A percentile compares a stretch with the other conserved stretches of the same genome.
Conservation (phyloP, 2,888 invertebrate genomes). For the Galeopsomyia nigrocyanea region DNA sequence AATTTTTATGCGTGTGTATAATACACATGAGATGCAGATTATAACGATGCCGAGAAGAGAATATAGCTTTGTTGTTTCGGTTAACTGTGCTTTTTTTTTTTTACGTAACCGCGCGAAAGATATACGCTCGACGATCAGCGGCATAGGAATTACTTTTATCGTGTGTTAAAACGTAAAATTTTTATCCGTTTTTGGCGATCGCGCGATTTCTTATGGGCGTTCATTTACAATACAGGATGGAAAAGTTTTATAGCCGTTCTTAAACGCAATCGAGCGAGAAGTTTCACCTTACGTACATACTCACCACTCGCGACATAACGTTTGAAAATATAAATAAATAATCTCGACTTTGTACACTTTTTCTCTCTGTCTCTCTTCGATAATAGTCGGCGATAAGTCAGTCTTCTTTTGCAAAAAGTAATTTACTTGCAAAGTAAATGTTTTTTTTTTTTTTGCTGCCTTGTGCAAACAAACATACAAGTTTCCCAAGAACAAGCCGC, state of each 20-base stretch:
- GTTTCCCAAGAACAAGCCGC: no score
- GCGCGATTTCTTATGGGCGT: constrained; percentile 8
- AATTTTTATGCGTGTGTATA: not conserved
- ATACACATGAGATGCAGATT: not conserved
- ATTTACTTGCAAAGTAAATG: no score
- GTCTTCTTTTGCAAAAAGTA: no score
- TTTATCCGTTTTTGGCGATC: constrained; percentile 4
- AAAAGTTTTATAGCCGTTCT: not conserved
- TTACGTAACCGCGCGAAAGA: constrained; percentile 11
- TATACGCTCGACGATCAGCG: not conserved
- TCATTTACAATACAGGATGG: not conserved
- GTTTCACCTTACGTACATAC: no score
- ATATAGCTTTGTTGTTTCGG: constrained; percentile 9
- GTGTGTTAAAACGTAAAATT: constrained; percentile 24
- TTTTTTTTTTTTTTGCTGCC: no score
- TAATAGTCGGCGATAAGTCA: no score
- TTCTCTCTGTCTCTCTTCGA: no score
- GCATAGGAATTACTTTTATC: constrained; percentile 37
- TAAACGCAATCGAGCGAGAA: no score
- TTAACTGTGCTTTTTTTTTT: constrained; percentile 10
- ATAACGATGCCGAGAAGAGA: not conserved
- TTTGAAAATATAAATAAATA: no score
- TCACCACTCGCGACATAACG: no score
- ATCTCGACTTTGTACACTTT: no score
- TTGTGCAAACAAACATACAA: no score